phyloP scores from a whole-genome alignment of 1,140 invertebrate genomes.

The Solenopsis fugax region DNA sequence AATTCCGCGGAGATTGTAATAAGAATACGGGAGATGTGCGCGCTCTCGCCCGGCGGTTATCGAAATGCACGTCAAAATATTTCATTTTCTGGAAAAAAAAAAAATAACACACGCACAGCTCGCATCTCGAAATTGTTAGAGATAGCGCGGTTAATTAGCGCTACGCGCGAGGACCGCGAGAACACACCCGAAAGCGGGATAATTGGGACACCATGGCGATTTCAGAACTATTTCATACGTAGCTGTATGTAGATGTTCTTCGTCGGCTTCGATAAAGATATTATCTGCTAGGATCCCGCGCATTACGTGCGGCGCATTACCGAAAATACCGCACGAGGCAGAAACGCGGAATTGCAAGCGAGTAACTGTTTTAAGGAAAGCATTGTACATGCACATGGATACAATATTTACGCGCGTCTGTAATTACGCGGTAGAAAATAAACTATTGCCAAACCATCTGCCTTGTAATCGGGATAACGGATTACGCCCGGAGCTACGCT shows the following conservation, averaged over 20 bases:
- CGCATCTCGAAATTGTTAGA: slow-evolving; percentile 61
- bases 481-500: neutral
- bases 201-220: slow-evolving; percentile 56
- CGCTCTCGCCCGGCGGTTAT: slow-evolving; percentile 47
- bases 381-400: neutral
- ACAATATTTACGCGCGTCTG: neutral
- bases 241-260: neutral
- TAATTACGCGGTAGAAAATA: slow-evolving; percentile 21
- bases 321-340: slow-evolving; percentile 31
- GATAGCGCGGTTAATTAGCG: slow-evolving; percentile 63
- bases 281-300: slow-evolving; percentile 27
- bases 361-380: neutral
- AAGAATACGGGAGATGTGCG: slow-evolving; percentile 40
- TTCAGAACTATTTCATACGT: slow-evolving; percentile 59
- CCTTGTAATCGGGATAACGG: slow-evolving; percentile 24
- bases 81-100: slow-evolving; percentile 44
- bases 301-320: slow-evolving; percentile 50
- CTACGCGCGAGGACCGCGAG: neutral
- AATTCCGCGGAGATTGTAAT: slow-evolving; percentile 62
- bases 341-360: neutral
- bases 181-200: slow-evolving; percentile 9
- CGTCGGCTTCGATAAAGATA: slow-evolving; percentile 31
- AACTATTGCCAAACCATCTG: slow-evolving; percentile 8
- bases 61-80: slow-evolving; percentile 57
- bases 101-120: neutral